phyloP scores from a whole-genome alignment of 2,888 invertebrate species.

The Metopia argyrocephala region DNA sequence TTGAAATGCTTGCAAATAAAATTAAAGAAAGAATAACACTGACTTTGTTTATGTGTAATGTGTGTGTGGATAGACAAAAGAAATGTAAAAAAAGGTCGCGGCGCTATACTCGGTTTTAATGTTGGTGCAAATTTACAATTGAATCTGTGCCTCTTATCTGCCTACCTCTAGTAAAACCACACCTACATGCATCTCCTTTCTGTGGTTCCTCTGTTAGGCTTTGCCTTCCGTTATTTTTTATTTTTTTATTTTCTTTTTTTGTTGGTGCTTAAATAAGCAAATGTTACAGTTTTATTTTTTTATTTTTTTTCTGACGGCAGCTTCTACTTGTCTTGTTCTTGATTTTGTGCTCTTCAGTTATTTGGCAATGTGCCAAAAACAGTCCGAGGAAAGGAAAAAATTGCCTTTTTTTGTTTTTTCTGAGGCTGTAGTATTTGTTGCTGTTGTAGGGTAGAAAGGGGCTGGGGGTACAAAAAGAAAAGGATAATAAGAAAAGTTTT shows the following conservation, averaged over 20 bases:
- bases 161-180: background rate
- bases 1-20: background rate
- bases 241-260: background rate
- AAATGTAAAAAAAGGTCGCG: background rate
- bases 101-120: background rate
- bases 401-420: background rate
- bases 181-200: background rate
- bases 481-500: constrained; percentile 56
- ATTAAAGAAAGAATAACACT: background rate
- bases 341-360: constrained; percentile 2
- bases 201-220: background rate
- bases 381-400: background rate
- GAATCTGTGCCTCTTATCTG: background rate
- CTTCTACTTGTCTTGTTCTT: background rate
- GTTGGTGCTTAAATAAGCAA: background rate
- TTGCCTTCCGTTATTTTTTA: background rate
- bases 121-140: constrained; percentile 19
- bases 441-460: too few species aligned
- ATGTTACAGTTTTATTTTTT: background rate
- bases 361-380: constrained; percentile 54
- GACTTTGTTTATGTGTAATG: background rate
- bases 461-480: constrained; percentile 6
- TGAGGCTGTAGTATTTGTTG: too few species aligned
- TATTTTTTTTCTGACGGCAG: background rate
- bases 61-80: background rate